These are phyloP conservation scores for Acronicta psi DNA, from an alignment of 2,888 invertebrate genomes.

Conservation along the genomic window DNA sequence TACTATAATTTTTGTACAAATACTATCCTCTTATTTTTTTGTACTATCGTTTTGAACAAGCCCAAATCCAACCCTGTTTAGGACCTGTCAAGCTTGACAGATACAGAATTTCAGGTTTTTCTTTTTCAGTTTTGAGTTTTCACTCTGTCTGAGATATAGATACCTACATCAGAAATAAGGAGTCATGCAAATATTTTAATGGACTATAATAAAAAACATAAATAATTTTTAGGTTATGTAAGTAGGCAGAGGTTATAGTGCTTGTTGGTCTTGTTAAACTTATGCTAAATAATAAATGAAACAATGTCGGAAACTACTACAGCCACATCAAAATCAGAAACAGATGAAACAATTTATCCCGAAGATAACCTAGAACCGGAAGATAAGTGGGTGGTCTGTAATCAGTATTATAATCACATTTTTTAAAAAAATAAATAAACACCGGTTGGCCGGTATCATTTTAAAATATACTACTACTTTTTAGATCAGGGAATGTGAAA, in stretches of 20 bases:
- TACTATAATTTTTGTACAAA: too few relatives aligned
- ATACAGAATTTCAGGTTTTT: too few relatives aligned
- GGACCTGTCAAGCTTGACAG: too few relatives aligned
- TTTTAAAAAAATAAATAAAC: background rate
- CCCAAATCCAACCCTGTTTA: too few relatives aligned
- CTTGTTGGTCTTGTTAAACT: too few relatives aligned
- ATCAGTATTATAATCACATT: slow-evolving; percentile 29
- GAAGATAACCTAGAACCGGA: slow-evolving; percentile 48
- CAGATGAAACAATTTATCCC: slow-evolving; percentile 30
- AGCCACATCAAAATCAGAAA: slow-evolving; percentile 40
- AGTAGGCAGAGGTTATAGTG: background rate
- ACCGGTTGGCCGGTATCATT: background rate
- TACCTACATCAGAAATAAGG: too few relatives aligned
- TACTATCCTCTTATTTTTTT: too few relatives aligned
- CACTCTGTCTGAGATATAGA: too few relatives aligned
- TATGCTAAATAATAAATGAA: slow-evolving; percentile 12
- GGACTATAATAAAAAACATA: too few relatives aligned
- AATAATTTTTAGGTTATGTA: slow-evolving; percentile 20
- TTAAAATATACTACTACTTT: slow-evolving; percentile 39
- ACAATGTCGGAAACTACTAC: slow-evolving; percentile 52
- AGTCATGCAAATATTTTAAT: too few relatives aligned
- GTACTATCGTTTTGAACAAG: too few relatives aligned
- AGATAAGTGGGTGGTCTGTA: slow-evolving; percentile 80
- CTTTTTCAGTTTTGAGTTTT: too few relatives aligned
- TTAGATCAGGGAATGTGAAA: slow-evolving; percentile 93